phyloP scores from a whole-genome alignment of 2,888 invertebrate species.

The Bruchidius siliquastri region DNA sequence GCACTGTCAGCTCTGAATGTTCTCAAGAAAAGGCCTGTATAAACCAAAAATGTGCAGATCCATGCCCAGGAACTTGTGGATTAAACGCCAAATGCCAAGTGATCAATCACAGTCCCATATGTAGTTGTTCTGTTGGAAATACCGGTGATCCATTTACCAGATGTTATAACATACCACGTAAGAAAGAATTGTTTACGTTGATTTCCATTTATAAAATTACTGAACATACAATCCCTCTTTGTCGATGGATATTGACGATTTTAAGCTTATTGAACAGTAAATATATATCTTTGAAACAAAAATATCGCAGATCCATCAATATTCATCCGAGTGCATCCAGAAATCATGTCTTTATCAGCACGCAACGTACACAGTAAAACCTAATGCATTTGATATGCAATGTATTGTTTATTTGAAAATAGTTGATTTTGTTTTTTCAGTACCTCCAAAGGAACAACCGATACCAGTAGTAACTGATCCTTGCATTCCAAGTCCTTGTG shows the following conservation, averaged over 20 bases:
- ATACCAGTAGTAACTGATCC: conserved; percentile 29
- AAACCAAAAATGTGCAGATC: conserved; percentile 76
- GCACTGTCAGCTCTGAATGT: conserved; percentile 78
- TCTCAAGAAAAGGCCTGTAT: conserved; percentile 74
- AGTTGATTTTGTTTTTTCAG: too few relatives aligned
- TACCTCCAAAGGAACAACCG: conserved; percentile 18
- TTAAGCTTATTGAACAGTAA: too few relatives aligned
- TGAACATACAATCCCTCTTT: too few relatives aligned
- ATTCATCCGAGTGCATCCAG: too few relatives aligned
- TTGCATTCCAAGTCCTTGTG: conserved; percentile 46
- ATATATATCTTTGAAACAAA: too few relatives aligned
- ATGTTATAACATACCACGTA: conserved; percentile 56
- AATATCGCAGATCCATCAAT: too few relatives aligned
- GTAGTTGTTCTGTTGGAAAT: conserved; percentile 67
- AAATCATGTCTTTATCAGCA: too few relatives aligned
- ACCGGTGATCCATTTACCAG: conserved; percentile 78
- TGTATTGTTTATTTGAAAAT: too few relatives aligned
- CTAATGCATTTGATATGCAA: too few relatives aligned
- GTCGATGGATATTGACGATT: too few relatives aligned
- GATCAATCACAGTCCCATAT: conserved; percentile 77
- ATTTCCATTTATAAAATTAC: too few relatives aligned
- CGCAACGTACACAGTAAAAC: too few relatives aligned
- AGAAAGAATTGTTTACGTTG: conserved; percentile 17
- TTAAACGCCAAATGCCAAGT: conserved; percentile 72
- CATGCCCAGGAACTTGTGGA: conserved; percentile 78